These are phyloP conservation scores for Dicerorhinus sumatrensis DNA, from an alignment of 2,113 vertebrate genomes.

Conservation along the genomic window DNA sequence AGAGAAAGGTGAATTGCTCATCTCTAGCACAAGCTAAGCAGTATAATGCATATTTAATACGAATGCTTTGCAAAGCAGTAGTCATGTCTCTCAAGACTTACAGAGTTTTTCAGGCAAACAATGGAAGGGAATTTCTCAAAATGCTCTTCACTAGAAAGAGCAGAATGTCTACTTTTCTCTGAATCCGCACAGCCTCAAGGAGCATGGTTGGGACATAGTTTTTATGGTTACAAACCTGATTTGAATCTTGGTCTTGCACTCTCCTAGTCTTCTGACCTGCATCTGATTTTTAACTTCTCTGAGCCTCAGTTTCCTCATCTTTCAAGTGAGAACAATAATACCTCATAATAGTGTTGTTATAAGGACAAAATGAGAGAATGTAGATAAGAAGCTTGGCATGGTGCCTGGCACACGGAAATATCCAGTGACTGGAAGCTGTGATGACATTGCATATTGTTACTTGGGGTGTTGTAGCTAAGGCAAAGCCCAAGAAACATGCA, in stretches of 20 bases:
- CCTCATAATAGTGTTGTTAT: background rate
- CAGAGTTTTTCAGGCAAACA: slow-evolving; percentile 30
- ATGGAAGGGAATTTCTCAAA: background rate
- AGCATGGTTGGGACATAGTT: background rate
- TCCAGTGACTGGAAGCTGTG: background rate
- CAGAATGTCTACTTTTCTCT: background rate
- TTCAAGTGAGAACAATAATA: background rate
- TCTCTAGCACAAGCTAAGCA: slow-evolving; percentile 52
- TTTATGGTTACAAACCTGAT: background rate
- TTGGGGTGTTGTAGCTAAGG: background rate
- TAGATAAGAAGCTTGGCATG: background rate
- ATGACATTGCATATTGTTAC: background rate
- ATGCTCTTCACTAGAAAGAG: background rate
- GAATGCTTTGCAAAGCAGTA: slow-evolving; percentile 20
- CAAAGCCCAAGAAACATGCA: background rate
- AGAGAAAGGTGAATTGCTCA: slow-evolving; percentile 56
- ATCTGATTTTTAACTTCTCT: background rate
- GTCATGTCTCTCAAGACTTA: slow-evolving; percentile 43
- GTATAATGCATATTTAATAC: slow-evolving; percentile 62
- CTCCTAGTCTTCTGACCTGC: background rate
- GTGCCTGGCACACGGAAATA: background rate
- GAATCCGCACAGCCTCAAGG: background rate
- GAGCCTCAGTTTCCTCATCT: background rate
- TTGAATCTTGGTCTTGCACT: background rate
- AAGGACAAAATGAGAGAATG: background rate